These are phyloP conservation scores for Chloroceryle amazona DNA, from an alignment of 2,797 vertebrate genomes.

Conservation along the genomic window DNA sequence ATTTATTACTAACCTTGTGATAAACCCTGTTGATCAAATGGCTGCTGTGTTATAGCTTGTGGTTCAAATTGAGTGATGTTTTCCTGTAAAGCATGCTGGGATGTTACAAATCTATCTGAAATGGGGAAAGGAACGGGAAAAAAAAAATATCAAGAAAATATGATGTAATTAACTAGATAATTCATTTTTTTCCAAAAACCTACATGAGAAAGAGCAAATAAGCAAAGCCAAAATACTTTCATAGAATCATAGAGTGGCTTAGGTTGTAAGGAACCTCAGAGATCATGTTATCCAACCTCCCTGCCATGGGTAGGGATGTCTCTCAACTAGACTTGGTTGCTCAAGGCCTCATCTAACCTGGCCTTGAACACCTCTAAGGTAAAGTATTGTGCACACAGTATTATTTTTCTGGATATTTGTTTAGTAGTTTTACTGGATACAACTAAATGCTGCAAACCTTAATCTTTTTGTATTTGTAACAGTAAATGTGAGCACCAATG, in stretches of 20 bases:
- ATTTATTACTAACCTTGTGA: constrained; percentile 88
- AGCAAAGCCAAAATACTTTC: not conserved
- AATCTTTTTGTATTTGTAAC: not conserved
- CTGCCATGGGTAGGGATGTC: too few relatives aligned
- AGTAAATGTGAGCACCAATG: not conserved
- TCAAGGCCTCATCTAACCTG: too few relatives aligned
- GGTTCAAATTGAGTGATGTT: constrained; percentile 92
- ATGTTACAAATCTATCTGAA: constrained; percentile 91
- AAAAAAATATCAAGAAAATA: not conserved
- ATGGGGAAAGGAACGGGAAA: not conserved
- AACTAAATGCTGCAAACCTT: not conserved
- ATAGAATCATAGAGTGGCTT: not conserved
- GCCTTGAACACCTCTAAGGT: not conserved
- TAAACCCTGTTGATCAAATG: constrained; percentile 91
- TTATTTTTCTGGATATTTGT: not conserved
- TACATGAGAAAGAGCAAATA: not conserved
- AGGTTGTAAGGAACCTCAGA: too few relatives aligned
- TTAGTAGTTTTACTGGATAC: not conserved
- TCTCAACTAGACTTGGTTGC: too few relatives aligned
- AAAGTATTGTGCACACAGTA: not conserved
- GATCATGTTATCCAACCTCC: too few relatives aligned
- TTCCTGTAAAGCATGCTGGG: constrained; percentile 89
- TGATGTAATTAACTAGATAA: not conserved
- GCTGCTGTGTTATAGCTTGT: constrained; percentile 86
- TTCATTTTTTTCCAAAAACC: fast-evolving